Evolutionary conservation across 1,140 invertebrate genomes (phyloP), one percentile per base, ranked within the genome.

Genomic region (Tetragnatha versicolor): DNA sequence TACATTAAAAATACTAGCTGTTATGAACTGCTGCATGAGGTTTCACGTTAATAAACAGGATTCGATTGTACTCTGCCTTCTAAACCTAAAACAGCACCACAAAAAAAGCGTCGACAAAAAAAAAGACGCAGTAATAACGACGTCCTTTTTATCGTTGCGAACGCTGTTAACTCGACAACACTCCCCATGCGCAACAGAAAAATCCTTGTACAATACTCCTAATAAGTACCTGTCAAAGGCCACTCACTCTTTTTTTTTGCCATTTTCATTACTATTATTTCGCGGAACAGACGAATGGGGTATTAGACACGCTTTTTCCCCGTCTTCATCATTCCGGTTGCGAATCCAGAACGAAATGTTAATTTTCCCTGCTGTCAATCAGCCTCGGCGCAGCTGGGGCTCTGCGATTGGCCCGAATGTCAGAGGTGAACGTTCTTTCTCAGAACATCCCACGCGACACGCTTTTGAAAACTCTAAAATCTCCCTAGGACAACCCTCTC

Each of bases 291-390:
- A 77, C 73, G 73, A 77, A 77, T 77, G 47, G 73, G 31, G 61
- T 65, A 77, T 77, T 51, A 77, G 47, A 35, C 29, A 53, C 17
- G 42, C 33, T 53, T 22, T 37, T 39, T 37, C 33, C 33, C 33
- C 42, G 37, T n/a, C 37, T 6, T 17, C 37, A 27, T 45, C 37
- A 42, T 65, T 39, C 61, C 61, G 73, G 37, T 65, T 77, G 60
- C 55, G 73, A 77, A 77, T 77, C 73, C 47, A 58, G 61, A 65
- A 66, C 60, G 65, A 61, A 61, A 77, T 77, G 73, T 77, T 77
- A 77, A 77, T 77, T 77, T 77, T 77, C 73, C 45, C 47, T 47
- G 47, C 73, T 77, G 73, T 77, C 73, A 77, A 77, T 77, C 73
- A 77, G 12, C n/a, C n/a, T 29, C 25, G 73, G 65, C 73, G 55